phyloP scores from a whole-genome alignment of 1,140 invertebrate species.

The Venturia canescens region DNA sequence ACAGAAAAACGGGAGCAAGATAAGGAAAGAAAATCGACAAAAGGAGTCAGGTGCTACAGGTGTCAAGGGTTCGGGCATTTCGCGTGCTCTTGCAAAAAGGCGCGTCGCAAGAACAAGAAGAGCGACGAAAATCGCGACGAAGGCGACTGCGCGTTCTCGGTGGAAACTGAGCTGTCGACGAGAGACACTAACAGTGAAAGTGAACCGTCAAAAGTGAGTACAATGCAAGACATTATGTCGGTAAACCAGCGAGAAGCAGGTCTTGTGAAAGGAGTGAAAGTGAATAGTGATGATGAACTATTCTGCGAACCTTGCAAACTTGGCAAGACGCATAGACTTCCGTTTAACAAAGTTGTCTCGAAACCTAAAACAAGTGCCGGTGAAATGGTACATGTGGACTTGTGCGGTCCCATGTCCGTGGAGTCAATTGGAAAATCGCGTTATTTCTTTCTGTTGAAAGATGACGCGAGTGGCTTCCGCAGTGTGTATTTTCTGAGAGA shows the following conservation, averaged over 20 bases:
- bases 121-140: not conserved
- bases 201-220: not conserved
- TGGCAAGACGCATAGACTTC: slow-evolving; percentile 61
- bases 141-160: slow-evolving; percentile 24
- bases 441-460: slow-evolving; percentile 59
- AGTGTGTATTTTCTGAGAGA: slow-evolving; percentile 64
- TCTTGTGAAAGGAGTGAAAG: slow-evolving; percentile 43
- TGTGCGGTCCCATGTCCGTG: slow-evolving; percentile 60
- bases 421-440: slow-evolving; percentile 56
- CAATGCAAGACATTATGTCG: not conserved
- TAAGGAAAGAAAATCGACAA: slow-evolving; percentile 45
- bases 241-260: slow-evolving; percentile 46
- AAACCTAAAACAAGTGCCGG: slow-evolving; percentile 47
- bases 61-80: slow-evolving; percentile 70
- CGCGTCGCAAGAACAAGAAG: not conserved
- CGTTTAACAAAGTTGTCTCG: not conserved
- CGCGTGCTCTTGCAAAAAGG: slow-evolving; percentile 28
- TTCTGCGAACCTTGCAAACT: slow-evolving; percentile 61
- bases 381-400: slow-evolving; percentile 59
- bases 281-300: slow-evolving; percentile 34
- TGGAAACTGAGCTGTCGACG: not conserved
- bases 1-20: slow-evolving; percentile 64
- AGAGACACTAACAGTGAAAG: not conserved
- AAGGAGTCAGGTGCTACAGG: slow-evolving; percentile 66
- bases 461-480: slow-evolving; percentile 56